Evolutionary conservation across 1,140 invertebrate genomes (phyloP).

Genomic region (Drosophila santomea): DNA sequence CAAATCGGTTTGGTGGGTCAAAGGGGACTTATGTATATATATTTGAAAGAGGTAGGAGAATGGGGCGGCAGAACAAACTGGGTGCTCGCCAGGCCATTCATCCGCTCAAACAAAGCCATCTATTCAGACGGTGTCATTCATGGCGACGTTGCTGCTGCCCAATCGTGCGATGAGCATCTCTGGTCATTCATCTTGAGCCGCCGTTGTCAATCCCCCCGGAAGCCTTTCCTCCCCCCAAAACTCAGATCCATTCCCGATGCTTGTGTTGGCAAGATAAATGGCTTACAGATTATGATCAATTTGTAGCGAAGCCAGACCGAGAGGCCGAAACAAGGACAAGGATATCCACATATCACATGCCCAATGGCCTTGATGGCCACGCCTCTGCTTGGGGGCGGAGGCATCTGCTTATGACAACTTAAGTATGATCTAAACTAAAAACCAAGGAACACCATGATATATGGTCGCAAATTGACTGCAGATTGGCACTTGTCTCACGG

Average conservation of each 20-base stretch:
- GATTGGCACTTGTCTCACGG: constrained; percentile 47
- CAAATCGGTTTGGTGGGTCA: constrained; percentile 46
- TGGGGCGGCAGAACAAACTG: constrained; percentile 14
- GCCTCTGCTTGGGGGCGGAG: constrained; percentile 39
- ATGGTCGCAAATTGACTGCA: constrained; percentile 54
- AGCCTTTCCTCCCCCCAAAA: constrained; percentile 2
- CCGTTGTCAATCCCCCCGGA: constrained; percentile 30
- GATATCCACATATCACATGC: constrained; percentile 41
- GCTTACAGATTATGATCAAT: constrained; percentile 81
- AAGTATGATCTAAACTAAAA: constrained; percentile 50
- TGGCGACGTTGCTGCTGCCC: constrained; percentile 52
- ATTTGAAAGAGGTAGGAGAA: constrained; percentile 2
- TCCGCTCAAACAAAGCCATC: constrained; percentile 81
- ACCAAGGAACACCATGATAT: constrained; percentile 48
- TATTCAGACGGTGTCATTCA: constrained; percentile 76
- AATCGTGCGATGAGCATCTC: constrained; percentile 73
- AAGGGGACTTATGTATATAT: background rate
- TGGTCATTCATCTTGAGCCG: constrained; percentile 74
- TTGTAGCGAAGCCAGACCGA: constrained; percentile 56
- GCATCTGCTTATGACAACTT: constrained; percentile 78
- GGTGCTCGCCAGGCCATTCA: constrained; percentile 70
- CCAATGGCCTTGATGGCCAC: constrained; percentile 60
- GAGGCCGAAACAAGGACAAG: constrained; percentile 31
- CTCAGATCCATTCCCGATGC: constrained; percentile 35
- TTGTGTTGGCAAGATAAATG: constrained; percentile 69